phyloP scores from a whole-genome alignment of 2,888 invertebrate species.

The Crioceris asparagi region DNA sequence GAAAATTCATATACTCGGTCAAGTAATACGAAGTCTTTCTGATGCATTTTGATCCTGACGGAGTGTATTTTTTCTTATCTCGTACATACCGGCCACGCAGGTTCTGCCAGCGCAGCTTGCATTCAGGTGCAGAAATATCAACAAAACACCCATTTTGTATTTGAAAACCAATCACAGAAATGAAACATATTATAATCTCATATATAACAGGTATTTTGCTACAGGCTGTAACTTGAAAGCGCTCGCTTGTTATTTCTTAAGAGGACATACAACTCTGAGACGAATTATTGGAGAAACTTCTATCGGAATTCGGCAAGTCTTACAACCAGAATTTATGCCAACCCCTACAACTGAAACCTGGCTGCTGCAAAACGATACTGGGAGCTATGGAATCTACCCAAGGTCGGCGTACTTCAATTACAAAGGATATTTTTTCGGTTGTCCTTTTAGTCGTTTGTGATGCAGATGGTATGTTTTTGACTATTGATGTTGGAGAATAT shows the following conservation, averaged over 20 bases:
- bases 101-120: too few species aligned
- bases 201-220: constrained; percentile 5
- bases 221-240: constrained; percentile 1
- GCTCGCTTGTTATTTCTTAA: constrained; percentile 1
- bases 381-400: constrained; percentile 2
- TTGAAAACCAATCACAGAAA: too few species aligned
- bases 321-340: constrained; percentile 5
- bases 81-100: too few species aligned
- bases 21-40: too few species aligned
- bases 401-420: not conserved
- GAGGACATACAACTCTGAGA: constrained; percentile 2
- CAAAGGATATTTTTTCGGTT: constrained; percentile 1
- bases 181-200: too few species aligned
- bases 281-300: not conserved
- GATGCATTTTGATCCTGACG: too few species aligned
- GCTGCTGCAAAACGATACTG: not conserved
- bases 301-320: not conserved
- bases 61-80: too few species aligned
- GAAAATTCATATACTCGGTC: too few species aligned
- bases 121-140: too few species aligned
- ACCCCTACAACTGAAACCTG: not conserved
- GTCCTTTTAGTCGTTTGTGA: constrained; percentile 7
- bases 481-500: constrained; percentile 9
- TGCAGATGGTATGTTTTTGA: constrained; percentile 7
- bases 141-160: too few species aligned